Percentiles rank a stretch among this genome's conserved stretches.
phyloP scores from a whole-genome alignment of 92 coral and sea anemone species.

The Epizoanthus stellaris region DNA sequence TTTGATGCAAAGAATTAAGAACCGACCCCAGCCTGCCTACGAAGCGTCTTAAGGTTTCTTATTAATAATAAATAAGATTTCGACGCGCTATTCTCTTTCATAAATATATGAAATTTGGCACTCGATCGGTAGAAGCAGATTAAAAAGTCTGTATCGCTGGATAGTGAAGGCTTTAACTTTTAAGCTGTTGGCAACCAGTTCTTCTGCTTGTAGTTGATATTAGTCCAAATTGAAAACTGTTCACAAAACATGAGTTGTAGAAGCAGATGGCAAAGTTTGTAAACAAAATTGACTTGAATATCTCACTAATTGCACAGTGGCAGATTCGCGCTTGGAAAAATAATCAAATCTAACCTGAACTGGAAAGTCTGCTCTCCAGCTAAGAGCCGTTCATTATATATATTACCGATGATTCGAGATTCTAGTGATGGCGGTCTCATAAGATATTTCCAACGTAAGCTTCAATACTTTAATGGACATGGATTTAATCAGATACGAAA shows the following conservation, averaged over 20 bases:
- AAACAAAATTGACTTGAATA: conserved; percentile 9
- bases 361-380: conserved; percentile 23
- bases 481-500: conserved; percentile 15
- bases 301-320: conserved; percentile 38
- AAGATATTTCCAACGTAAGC: conserved; percentile 9
- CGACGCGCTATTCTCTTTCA: not conserved
- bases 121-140: not conserved
- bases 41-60: not conserved
- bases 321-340: conserved; percentile 16
- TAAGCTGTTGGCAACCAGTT: not conserved
- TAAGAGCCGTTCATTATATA: not conserved
- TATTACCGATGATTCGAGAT: not conserved
- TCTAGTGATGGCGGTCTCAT: conserved; percentile 8
- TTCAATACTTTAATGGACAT: conserved; percentile 39
- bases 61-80: not conserved
- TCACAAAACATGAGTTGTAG: not conserved
- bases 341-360: conserved; percentile 35
- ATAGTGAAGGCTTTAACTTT: too few relatives aligned
- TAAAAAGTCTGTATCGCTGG: not conserved
- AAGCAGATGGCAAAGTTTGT: conserved; percentile 24
- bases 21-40: not conserved
- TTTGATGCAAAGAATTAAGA: not conserved
- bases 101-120: not conserved
- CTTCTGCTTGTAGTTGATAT: not conserved
- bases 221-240: not conserved